phyloP scores from a whole-genome alignment of 2,113 vertebrate genomes.

The Trochalopteron elliotii region DNA sequence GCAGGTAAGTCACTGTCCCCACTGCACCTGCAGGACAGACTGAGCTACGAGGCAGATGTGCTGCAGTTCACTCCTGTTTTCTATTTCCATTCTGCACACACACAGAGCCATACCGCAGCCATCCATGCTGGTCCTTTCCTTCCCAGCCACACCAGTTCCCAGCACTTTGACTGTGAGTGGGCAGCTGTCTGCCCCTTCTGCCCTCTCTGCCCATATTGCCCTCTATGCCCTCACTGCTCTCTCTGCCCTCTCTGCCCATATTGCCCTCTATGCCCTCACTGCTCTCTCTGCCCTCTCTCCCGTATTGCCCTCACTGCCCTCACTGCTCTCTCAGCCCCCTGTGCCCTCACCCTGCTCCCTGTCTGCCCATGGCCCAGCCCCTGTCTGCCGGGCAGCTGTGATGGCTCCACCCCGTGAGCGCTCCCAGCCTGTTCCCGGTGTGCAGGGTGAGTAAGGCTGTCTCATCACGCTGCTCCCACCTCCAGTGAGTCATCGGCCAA shows the following conservation, averaged over 20 bases:
- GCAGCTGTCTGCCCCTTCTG: not conserved
- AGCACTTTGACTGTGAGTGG: not conserved
- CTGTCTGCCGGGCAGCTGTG: not conserved
- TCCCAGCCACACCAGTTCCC: not conserved
- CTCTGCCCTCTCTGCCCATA: not conserved
- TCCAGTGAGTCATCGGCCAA: not conserved
- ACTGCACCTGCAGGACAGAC: not conserved
- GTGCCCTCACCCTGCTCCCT: not conserved
- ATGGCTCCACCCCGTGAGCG: not conserved
- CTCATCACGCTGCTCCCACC: not conserved
- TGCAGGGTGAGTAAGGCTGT: not conserved
- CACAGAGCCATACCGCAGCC: not conserved
- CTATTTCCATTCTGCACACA: not conserved
- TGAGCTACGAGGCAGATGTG: not conserved
- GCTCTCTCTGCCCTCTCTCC: not conserved
- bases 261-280: not conserved
- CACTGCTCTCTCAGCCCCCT: not conserved
- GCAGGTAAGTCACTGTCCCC: not conserved
- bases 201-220: not conserved
- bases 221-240: not conserved
- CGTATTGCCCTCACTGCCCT: not conserved
- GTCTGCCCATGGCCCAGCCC: not conserved
- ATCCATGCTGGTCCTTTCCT: fast-evolving
- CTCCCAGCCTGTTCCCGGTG: not conserved
- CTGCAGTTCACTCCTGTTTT: not conserved